Evolutionary conservation across 2,888 invertebrate genomes (phyloP).

Genomic region (Tridacna gigas): DNA sequence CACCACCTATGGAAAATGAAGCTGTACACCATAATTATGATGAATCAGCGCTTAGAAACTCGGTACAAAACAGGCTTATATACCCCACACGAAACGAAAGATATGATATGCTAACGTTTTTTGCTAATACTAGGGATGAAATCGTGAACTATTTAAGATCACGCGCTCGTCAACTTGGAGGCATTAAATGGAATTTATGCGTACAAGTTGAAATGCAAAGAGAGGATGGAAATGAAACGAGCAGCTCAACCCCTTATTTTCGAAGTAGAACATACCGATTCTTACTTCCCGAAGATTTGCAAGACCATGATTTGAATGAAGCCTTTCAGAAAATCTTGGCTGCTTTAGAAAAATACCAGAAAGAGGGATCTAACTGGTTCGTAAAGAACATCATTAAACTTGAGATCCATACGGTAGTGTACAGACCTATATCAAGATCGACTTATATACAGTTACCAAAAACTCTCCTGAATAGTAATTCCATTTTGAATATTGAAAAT

Average conservation of each 20-base stretch:
- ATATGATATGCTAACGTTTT: slow-evolving; percentile 47
- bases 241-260: slow-evolving; percentile 28
- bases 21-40: slow-evolving; percentile 9
- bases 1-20: not conserved
- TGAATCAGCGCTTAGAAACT: slow-evolving; percentile 22
- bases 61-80: slow-evolving; percentile 29
- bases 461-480: slow-evolving; percentile 5
- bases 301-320: slow-evolving; percentile 46
- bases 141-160: slow-evolving; percentile 8
- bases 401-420: slow-evolving; percentile 44
- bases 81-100: slow-evolving; percentile 31
- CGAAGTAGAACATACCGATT: slow-evolving; percentile 30
- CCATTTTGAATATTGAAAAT: slow-evolving; percentile 57
- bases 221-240: slow-evolving; percentile 40
- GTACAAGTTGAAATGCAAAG: slow-evolving; percentile 55
- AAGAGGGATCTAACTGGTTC: slow-evolving; percentile 50
- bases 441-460: slow-evolving; percentile 45
- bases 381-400: slow-evolving; percentile 46
- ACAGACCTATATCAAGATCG: slow-evolving; percentile 51
- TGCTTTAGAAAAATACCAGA: slow-evolving; percentile 47
- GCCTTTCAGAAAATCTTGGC: slow-evolving; percentile 48
- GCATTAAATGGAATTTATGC: slow-evolving; percentile 56
- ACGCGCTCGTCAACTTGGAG: slow-evolving; percentile 17
- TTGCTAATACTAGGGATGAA: slow-evolving; percentile 27
- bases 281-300: slow-evolving; percentile 6